phyloP scores from a whole-genome alignment of 2,797 vertebrate species.

The Anguilla pacifica region DNA sequence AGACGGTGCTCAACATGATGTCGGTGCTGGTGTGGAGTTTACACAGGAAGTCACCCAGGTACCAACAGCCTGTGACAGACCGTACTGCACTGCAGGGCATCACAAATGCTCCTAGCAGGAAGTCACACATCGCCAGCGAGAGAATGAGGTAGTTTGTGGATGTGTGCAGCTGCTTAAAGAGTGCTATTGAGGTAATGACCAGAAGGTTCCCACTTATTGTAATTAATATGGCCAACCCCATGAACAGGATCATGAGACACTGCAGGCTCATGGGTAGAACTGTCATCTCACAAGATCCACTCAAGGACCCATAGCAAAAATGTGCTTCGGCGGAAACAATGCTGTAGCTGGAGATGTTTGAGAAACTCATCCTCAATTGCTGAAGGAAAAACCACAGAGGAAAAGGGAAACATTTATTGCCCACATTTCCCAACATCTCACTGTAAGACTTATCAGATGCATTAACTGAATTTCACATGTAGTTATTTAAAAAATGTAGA shows the following conservation, averaged over 20 bases:
- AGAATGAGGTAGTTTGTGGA: slow-evolving; percentile 63
- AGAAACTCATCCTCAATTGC: not conserved
- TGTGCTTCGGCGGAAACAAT: slow-evolving; percentile 45
- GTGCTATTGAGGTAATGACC: slow-evolving; percentile 58
- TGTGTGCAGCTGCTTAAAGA: slow-evolving; percentile 62
- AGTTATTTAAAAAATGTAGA: not conserved
- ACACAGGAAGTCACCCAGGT: slow-evolving; percentile 75
- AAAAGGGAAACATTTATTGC: not conserved
- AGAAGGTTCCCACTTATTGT: slow-evolving; percentile 61
- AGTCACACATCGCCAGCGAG: slow-evolving; percentile 61
- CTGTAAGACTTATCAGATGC: slow-evolving; percentile 57
- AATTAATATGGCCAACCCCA: slow-evolving; percentile 47
- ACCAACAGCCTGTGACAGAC: slow-evolving; percentile 72
- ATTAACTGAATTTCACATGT: slow-evolving; percentile 45
- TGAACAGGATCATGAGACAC: slow-evolving; percentile 31
- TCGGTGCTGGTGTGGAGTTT: slow-evolving; percentile 73
- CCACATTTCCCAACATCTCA: not conserved
- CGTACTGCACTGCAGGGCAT: slow-evolving; percentile 59
- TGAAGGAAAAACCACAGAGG: slow-evolving; percentile 34
- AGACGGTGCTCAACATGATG: slow-evolving; percentile 76
- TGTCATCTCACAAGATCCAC: slow-evolving; percentile 19
- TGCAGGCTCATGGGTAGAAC: slow-evolving; percentile 9
- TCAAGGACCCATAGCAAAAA: slow-evolving; percentile 18
- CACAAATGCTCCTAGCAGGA: slow-evolving; percentile 50
- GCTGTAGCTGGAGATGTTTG: slow-evolving; percentile 10